Conservation (phyloP, 2,113 vertebrate genomes). For the Barnardius zonarius region DNA sequence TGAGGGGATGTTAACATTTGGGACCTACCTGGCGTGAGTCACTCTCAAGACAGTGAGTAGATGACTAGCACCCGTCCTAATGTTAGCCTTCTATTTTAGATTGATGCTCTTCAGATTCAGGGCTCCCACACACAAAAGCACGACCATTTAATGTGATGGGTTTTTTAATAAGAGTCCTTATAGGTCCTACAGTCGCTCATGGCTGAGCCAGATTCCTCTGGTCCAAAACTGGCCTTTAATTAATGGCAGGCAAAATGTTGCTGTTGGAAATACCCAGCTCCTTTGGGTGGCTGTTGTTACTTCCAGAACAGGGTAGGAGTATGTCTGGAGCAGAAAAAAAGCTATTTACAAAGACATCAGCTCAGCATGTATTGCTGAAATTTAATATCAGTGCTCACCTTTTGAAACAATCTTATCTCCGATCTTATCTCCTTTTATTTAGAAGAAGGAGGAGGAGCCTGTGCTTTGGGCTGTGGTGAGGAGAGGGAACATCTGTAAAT, state of each 20-base stretch:
- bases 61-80: constrained; percentile 19
- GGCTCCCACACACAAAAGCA: neutral
- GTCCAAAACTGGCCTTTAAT: neutral
- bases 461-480: neutral
- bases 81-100: constrained; percentile 46
- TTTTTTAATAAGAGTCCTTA: neutral
- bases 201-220: neutral
- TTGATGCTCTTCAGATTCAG: constrained; percentile 3
- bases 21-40: constrained; percentile 30
- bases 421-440: neutral
- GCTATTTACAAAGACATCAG: neutral
- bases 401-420: neutral
- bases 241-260: neutral
- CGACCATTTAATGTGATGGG: neutral
- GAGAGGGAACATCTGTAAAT: constrained; percentile 55
- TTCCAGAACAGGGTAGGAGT: neutral
- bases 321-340: neutral
- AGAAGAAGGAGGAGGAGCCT: neutral
- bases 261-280: neutral
- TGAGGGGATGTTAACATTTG: neutral
- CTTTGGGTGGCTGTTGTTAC: neutral
- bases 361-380: neutral
- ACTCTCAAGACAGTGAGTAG: constrained; percentile 1
- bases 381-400: neutral
- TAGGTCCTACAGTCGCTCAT: neutral